Evolutionary conservation across 2,797 vertebrate species (phyloP).

Genomic region (Notolabrus celidotus): DNA sequence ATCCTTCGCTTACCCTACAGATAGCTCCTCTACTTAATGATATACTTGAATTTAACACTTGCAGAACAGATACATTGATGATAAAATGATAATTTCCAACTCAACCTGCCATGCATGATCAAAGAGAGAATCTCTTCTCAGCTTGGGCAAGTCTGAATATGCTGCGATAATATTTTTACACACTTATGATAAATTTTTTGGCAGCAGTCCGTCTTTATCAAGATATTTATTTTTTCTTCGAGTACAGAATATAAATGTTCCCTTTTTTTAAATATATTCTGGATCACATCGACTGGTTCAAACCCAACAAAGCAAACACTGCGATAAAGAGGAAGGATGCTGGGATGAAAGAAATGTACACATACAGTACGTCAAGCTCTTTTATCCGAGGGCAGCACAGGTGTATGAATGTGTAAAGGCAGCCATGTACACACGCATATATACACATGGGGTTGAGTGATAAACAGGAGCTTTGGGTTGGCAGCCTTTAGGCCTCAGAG

Average conservation of each 20-base stretch:
- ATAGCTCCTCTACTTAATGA: slow-evolving; percentile 18
- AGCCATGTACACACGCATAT: slow-evolving; percentile 23
- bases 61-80: slow-evolving; percentile 12
- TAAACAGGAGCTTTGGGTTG: slow-evolving; percentile 73
- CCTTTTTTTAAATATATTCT: slow-evolving; percentile 35
- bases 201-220: not conserved
- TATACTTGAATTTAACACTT: slow-evolving; percentile 29
- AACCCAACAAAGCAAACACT: slow-evolving; percentile 23
- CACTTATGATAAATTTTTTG: slow-evolving; percentile 1
- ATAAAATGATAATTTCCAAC: slow-evolving; percentile 9
- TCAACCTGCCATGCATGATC: slow-evolving; percentile 20
- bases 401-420: slow-evolving; percentile 29
- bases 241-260: slow-evolving; percentile 26
- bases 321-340: slow-evolving; percentile 14
- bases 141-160: not conserved
- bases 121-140: not conserved
- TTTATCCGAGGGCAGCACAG: slow-evolving; percentile 40
- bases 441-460: slow-evolving; percentile 66
- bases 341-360: slow-evolving; percentile 26
- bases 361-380: not conserved
- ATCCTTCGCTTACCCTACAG: slow-evolving; percentile 1
- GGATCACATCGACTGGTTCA: slow-evolving; percentile 36
- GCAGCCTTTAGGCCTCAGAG: slow-evolving; percentile 74
- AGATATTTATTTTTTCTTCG: slow-evolving; percentile 17
- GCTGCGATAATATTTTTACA: slow-evolving; percentile 1